Evolutionary conservation across 2,113 vertebrate genomes (phyloP).

Genomic region (Antidorcas marsupialis): DNA sequence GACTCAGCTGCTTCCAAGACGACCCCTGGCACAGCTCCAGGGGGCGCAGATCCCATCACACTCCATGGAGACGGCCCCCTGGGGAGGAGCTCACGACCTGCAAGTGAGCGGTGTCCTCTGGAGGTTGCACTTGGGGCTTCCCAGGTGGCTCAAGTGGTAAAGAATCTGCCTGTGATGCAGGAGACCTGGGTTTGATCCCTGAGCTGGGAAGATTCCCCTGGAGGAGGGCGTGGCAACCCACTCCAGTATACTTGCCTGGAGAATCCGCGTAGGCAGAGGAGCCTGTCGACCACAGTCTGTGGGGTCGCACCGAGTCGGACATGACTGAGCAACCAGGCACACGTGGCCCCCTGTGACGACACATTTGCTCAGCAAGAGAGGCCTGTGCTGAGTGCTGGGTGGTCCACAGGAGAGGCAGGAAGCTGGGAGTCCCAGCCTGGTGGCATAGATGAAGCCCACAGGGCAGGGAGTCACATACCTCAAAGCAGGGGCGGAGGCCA

Average conservation of each 20-base stretch:
- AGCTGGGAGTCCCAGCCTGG: background rate
- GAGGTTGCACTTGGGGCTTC: background rate
- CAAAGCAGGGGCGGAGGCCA: too few relatives aligned
- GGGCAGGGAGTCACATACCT: accelerated
- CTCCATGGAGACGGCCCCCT: background rate
- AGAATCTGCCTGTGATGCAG: background rate
- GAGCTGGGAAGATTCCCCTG: background rate
- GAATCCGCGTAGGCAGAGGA: background rate
- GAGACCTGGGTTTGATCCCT: background rate
- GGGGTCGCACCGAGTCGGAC: background rate
- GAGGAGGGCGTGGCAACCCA: background rate
- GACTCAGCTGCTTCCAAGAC: background rate
- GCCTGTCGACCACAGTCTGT: accelerated
- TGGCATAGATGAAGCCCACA: background rate
- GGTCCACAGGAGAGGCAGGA: background rate
- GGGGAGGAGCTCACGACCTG: too few relatives aligned
- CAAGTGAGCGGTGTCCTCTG: accelerated
- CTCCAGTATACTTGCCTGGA: background rate
- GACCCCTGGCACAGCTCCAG: background rate
- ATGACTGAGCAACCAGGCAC: accelerated
- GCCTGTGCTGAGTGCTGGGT: accelerated
- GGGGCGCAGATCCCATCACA: background rate
- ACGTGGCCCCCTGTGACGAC: accelerated
- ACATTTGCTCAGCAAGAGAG: accelerated
- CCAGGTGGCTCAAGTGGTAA: background rate